phyloP scores from a whole-genome alignment of 1,140 invertebrate species.

The Scylla paramamosain region DNA sequence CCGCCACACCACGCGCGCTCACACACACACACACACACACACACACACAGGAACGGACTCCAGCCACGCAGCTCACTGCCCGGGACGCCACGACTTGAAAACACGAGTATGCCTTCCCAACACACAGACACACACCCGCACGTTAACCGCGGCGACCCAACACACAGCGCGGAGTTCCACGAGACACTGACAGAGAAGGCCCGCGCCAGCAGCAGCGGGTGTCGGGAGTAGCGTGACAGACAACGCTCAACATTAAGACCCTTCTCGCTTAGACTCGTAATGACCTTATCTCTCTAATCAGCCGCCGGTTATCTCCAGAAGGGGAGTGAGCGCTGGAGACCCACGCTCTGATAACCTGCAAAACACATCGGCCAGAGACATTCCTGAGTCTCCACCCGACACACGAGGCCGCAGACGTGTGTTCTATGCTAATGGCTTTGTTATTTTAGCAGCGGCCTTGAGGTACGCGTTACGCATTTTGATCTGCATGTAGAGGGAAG shows the following conservation, averaged over 20 bases:
- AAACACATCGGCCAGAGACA: background rate
- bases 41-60: background rate
- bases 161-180: too few species aligned
- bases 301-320: background rate
- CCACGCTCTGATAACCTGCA: slow-evolving; percentile 4
- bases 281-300: background rate
- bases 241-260: background rate
- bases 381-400: background rate
- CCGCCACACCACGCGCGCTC: background rate
- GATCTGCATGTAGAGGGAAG: background rate
- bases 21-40: slow-evolving; percentile 30
- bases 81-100: background rate
- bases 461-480: background rate
- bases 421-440: background rate
- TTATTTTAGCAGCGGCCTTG: background rate
- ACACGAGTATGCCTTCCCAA: background rate
- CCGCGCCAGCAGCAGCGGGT: background rate
- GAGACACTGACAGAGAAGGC: background rate
- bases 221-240: background rate
- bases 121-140: background rate
- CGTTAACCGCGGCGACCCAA: background rate
- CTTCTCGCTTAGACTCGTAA: background rate
- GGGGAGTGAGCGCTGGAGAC: background rate
- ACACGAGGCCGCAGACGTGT: background rate
- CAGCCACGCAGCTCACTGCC: slow-evolving; percentile 13